Percentiles rank a stretch among this genome's conserved stretches.
Evolutionary conservation across 2,888 invertebrate species (phyloP).

Genomic region (Baronia brevicornis): DNA sequence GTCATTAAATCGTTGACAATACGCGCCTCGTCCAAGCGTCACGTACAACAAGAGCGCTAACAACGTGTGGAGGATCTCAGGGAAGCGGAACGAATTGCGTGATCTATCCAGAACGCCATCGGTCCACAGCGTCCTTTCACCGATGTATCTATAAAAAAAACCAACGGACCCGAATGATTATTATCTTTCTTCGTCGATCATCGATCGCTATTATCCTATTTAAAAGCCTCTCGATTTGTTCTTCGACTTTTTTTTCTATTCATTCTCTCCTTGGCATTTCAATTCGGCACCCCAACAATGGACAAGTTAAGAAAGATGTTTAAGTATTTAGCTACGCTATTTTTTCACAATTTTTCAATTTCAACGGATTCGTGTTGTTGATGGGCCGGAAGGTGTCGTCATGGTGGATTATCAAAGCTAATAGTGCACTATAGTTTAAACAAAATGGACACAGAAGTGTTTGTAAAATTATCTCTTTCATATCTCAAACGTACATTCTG

Average conservation of each 20-base stretch:
- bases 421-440: slow-evolving; percentile 36
- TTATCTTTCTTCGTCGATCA: slow-evolving; percentile 72
- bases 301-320: slow-evolving; percentile 72
- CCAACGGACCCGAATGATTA: slow-evolving; percentile 65
- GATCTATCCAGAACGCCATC: slow-evolving; percentile 58
- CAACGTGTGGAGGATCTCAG: slow-evolving; percentile 68
- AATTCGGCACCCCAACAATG: slow-evolving; percentile 64
- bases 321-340: slow-evolving; percentile 73
- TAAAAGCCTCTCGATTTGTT: slow-evolving; percentile 74
- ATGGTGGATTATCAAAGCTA: slow-evolving; percentile 63
- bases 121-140: slow-evolving; percentile 53
- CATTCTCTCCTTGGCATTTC: slow-evolving; percentile 65
- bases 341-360: slow-evolving; percentile 73
- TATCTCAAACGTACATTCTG: too few species aligned
- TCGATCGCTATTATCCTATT: slow-evolving; percentile 74
- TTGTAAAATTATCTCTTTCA: too few species aligned
- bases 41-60: slow-evolving; percentile 67
- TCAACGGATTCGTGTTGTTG: slow-evolving; percentile 65
- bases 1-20: slow-evolving; percentile 60
- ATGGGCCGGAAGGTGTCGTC: slow-evolving; percentile 73
- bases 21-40: slow-evolving; percentile 53
- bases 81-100: slow-evolving; percentile 68
- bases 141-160: slow-evolving; percentile 56
- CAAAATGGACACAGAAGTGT: slow-evolving; percentile 35
- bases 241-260: slow-evolving; percentile 54